Evolutionary conservation across 2,888 invertebrate species (phyloP).

Genomic region (Latrodectus elegans): DNA sequence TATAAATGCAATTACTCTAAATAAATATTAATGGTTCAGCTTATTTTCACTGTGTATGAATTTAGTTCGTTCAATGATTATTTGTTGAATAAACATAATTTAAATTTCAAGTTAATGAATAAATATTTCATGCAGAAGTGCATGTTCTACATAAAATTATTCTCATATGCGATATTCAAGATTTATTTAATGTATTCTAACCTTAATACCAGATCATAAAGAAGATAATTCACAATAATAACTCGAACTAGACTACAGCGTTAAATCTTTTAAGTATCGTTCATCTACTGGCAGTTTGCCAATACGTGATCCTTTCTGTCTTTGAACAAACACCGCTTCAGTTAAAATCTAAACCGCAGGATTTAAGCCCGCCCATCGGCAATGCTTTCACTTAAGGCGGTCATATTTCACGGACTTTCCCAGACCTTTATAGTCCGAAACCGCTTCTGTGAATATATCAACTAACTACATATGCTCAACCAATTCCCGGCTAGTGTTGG

Average conservation of each 20-base stretch:
- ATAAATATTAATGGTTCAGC: too few relatives aligned
- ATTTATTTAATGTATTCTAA: neutral
- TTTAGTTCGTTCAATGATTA: too few relatives aligned
- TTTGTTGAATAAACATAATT: too few relatives aligned
- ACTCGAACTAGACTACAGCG: neutral
- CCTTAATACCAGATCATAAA: neutral
- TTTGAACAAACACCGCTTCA: neutral
- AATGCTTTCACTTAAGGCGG: constrained; percentile 5
- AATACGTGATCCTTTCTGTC: constrained; percentile 5
- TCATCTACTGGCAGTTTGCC: neutral
- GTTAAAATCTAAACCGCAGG: constrained; percentile 5
- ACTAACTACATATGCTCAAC: constrained; percentile 5
- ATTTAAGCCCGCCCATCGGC: neutral
- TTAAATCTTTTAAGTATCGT: constrained; percentile 2
- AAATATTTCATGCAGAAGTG: too few relatives aligned
- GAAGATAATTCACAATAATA: neutral
- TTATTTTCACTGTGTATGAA: too few relatives aligned
- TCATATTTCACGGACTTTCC: constrained; percentile 5
- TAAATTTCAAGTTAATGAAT: too few relatives aligned
- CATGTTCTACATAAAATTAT: too few relatives aligned
- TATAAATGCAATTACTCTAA: too few relatives aligned
- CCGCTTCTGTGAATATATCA: constrained; percentile 1
- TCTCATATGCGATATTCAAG: too few relatives aligned
- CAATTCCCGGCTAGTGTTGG: constrained; percentile 1
- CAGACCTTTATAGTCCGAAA: constrained; percentile 5